A percentile compares a stretch with the other conserved stretches of the same genome.
Conservation (phyloP, 2,888 invertebrate species). For the Cephus pygmeus region DNA sequence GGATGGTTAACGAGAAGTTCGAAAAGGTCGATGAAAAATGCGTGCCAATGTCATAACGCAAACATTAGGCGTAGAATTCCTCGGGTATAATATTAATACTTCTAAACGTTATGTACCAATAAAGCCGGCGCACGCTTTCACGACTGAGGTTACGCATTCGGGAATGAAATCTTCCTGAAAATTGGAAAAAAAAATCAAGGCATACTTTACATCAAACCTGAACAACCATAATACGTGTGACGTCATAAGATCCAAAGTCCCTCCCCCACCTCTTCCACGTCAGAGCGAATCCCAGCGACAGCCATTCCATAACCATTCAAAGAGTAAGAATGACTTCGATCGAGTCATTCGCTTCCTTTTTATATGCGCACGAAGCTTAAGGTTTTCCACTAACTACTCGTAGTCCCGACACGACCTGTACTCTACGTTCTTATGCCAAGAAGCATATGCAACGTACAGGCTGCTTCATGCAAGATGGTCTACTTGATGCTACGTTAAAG, state of each 20-base stretch:
- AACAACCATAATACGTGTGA: neutral
- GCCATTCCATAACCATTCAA: neutral
- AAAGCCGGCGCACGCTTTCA: neutral
- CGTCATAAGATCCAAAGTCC: neutral
- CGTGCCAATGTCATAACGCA: slow-evolving; percentile 16
- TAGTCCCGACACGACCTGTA: neutral
- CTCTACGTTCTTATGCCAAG: neutral
- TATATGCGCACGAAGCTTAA: neutral
- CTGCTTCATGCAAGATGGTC: neutral
- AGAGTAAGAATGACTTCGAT: neutral
- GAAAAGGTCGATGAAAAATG: slow-evolving; percentile 17
- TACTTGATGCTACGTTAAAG: neutral
- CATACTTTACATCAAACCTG: neutral
- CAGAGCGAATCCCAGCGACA: neutral
- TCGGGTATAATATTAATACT: neutral
- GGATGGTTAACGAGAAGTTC: slow-evolving; percentile 9
- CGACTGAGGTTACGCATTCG: neutral
- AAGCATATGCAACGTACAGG: neutral
- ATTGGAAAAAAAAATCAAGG: neutral
- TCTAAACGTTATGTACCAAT: neutral
- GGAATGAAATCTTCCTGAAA: neutral
- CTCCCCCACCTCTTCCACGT: neutral
- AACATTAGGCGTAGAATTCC: neutral
- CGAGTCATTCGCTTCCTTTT: neutral
- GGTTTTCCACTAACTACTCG: neutral